Base-by-base conservation (phyloP, 1,140 invertebrate species). In the Aphelenchoides avenae region DNA sequence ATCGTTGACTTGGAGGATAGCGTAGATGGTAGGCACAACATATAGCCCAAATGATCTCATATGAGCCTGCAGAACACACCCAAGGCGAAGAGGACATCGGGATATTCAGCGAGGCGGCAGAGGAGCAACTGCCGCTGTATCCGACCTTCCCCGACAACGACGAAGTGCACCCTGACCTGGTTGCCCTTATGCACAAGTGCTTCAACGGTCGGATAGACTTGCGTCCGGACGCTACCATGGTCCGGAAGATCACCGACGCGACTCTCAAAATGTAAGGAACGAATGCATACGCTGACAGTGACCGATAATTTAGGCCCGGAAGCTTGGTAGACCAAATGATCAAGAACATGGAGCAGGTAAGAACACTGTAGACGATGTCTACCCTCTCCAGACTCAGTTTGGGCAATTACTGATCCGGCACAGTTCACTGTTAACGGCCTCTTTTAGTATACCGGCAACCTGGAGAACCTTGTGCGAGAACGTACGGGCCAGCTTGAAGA, bases 331-430 rank as follows among this genome's bases (percentile, higher is more conserved):
- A 68, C 44, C 64, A 67, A 37, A 65, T 68, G 57, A 61, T 68
- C n/a, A 68, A 68, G n/a, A 66, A 66, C 31, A 69, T 62, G 57
- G 68, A 68, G 33, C 68, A 71, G 11, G n/a, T n/a, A n/a, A n/a
- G n/a, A n/a, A n/a, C n/a, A n/a, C n/a, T n/a, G n/a, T n/a, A n/a
- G n/a, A n/a, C n/a, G n/a, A n/a, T n/a, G n/a, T n/a, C n/a, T n/a
- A n/a, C n/a, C n/a, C n/a, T n/a, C n/a, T n/a, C n/a, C n/a, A n/a
- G n/a, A n/a, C n/a, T n/a, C n/a, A n/a, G n/a, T n/a, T n/a, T n/a
- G n/a, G n/a, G n/a, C n/a, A n/a, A n/a, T n/a, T n/a, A n/a, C n/a
- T n/a, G n/a, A n/a, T n/a, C n/a, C n/a, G n/a, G n/a, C n/a, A n/a
- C n/a, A n/a, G n/a, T n/a, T n/a, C n/a, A n/a, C n/a, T n/a, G n/a